Conservation (phyloP, 2,797 vertebrate species). For the Bradypus variegatus region DNA sequence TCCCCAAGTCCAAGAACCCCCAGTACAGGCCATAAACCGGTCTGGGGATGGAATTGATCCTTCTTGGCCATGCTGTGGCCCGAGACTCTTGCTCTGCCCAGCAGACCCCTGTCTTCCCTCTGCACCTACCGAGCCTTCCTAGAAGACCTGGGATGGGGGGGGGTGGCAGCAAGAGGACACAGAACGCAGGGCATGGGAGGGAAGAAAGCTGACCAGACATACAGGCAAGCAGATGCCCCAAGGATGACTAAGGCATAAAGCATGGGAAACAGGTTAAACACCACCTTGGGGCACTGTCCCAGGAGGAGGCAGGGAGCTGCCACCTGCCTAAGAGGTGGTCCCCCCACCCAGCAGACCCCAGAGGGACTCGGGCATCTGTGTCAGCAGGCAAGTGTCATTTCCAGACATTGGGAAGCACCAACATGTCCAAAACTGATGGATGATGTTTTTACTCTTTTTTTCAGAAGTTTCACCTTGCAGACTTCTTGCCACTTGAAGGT, state of each 20-base stretch:
- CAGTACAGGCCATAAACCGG: no score
- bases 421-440: background rate
- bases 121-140: no score
- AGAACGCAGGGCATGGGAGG: rapidly evolving
- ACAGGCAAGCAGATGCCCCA: background rate
- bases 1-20: background rate
- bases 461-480: background rate
- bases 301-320: background rate
- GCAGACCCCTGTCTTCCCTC: background rate
- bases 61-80: no score
- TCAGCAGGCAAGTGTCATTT: background rate
- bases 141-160: background rate
- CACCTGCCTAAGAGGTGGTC: rapidly evolving
- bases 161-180: background rate
- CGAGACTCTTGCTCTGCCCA: background rate
- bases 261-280: background rate
- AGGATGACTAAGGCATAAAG: no score
- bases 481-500: background rate
- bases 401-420: background rate
- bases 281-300: background rate
- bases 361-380: background rate
- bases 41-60: background rate
- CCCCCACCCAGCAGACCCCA: background rate
- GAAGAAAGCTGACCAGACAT: no score
- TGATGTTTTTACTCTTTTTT: background rate